These are phyloP conservation scores for Hucho hucho DNA, from an alignment of 2,113 vertebrate genomes.

Conservation along the genomic window DNA sequence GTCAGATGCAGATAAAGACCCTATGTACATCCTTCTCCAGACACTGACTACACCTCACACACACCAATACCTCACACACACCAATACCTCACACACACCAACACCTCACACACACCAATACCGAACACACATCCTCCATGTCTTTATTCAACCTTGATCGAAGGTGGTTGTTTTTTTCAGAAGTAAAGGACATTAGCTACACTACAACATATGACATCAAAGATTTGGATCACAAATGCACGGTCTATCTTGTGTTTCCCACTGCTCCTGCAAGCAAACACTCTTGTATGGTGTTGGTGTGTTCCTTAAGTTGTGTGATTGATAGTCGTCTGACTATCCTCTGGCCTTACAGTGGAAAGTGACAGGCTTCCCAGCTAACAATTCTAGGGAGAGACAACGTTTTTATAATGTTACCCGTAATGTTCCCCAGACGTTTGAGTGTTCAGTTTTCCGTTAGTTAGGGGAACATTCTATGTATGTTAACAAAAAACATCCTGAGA, in stretches of 20 bases:
- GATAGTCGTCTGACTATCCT: neutral
- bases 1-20: too few relatives aligned
- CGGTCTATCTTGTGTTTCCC: too few relatives aligned
- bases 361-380: neutral
- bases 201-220: neutral
- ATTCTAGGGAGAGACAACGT: neutral
- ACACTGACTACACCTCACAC: too few relatives aligned
- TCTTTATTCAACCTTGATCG: neutral
- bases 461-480: too few relatives aligned
- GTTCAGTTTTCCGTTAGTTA: too few relatives aligned
- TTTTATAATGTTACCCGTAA: too few relatives aligned
- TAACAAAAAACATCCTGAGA: too few relatives aligned
- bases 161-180: neutral
- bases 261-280: too few relatives aligned
- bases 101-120: constrained; percentile 47
- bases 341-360: neutral
- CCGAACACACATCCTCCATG: neutral
- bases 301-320: neutral
- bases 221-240: neutral
- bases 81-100: constrained; percentile 35
- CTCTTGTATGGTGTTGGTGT: neutral
- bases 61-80: too few relatives aligned
- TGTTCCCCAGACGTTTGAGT: too few relatives aligned
- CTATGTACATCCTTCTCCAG: neutral
- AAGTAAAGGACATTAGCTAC: neutral